phyloP scores from a whole-genome alignment of 2,797 vertebrate species.

The Tragopan temminckii region DNA sequence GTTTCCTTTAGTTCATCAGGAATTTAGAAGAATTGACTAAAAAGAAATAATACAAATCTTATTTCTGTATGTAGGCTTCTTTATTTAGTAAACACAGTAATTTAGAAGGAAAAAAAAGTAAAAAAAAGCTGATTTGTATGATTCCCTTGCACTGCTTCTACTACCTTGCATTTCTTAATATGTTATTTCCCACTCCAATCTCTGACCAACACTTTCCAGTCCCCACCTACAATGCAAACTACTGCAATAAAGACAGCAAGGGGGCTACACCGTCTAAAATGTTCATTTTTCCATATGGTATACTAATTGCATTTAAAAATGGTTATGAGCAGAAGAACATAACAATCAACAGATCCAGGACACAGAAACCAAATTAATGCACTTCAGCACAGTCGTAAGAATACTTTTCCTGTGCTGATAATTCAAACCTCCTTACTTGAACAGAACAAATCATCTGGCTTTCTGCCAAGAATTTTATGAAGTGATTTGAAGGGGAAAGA shows the following conservation, averaged over 20 bases:
- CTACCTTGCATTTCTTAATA: not conserved
- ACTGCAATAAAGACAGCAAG: not conserved
- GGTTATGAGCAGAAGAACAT: not conserved
- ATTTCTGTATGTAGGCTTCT: not conserved
- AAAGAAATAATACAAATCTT: not conserved
- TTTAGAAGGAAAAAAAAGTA: not conserved
- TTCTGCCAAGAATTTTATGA: constrained; percentile 59
- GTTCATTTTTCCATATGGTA: not conserved
- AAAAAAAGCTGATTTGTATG: not conserved
- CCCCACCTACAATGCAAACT: not conserved
- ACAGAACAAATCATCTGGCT: constrained; percentile 47
- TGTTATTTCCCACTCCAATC: not conserved
- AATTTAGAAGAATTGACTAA: not conserved
- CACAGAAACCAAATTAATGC: not conserved
- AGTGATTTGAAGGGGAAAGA: constrained; percentile 64
- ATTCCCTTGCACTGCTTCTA: not conserved
- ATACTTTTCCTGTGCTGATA: constrained; percentile 32
- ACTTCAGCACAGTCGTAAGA: not conserved
- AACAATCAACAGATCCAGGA: not conserved
- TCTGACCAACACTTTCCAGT: not conserved
- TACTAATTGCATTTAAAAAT: not conserved
- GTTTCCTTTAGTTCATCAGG: not conserved
- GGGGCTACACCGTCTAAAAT: not conserved
- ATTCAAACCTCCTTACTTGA: constrained; percentile 15
- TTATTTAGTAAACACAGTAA: not conserved